phyloP scores from a whole-genome alignment of 2,113 vertebrate species.

The Monopterus albus region DNA sequence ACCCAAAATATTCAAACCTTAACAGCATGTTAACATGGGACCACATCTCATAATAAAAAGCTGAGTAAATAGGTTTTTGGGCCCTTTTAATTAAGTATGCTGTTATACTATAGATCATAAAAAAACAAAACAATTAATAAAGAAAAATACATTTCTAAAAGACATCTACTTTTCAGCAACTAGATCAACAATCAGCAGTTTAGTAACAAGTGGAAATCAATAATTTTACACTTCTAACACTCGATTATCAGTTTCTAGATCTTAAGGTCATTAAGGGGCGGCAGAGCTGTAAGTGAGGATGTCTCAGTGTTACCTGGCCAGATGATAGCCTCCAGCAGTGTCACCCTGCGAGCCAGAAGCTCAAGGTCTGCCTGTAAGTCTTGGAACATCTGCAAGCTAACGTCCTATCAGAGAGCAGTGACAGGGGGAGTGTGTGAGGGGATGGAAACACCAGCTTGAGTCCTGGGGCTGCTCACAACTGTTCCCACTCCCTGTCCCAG shows the following conservation, averaged over 20 bases:
- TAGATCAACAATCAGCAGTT: conserved; percentile 37
- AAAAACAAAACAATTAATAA: conserved; percentile 28
- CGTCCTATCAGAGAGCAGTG: conserved; percentile 95
- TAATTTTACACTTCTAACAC: conserved; percentile 1
- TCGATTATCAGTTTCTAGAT: no score
- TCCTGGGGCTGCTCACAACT: conserved; percentile 73
- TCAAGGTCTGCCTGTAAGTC: conserved; percentile 96
- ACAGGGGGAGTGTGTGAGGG: conserved; percentile 79
- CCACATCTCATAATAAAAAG: conserved; percentile 3
- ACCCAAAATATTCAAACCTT: background rate
- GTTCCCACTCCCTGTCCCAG: conserved; percentile 65
- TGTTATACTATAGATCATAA: background rate
- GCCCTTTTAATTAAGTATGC: conserved; percentile 1
- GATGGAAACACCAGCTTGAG: conserved; percentile 64
- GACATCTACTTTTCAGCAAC: conserved; percentile 15
- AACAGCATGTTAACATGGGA: background rate
- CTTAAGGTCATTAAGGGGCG: conserved; percentile 30
- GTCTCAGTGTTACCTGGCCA: conserved; percentile 94
- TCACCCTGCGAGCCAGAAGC: conserved; percentile 99
- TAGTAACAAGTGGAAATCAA: conserved; percentile 24
- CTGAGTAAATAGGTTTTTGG: background rate
- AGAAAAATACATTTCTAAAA: conserved; percentile 30
- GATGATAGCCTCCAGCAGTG: conserved; percentile 99
- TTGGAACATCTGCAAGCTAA: conserved; percentile 97
- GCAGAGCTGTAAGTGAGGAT: conserved; percentile 59